Evolutionary conservation across 2,888 invertebrate species (phyloP).

Genomic region (Philaethria dido): DNA sequence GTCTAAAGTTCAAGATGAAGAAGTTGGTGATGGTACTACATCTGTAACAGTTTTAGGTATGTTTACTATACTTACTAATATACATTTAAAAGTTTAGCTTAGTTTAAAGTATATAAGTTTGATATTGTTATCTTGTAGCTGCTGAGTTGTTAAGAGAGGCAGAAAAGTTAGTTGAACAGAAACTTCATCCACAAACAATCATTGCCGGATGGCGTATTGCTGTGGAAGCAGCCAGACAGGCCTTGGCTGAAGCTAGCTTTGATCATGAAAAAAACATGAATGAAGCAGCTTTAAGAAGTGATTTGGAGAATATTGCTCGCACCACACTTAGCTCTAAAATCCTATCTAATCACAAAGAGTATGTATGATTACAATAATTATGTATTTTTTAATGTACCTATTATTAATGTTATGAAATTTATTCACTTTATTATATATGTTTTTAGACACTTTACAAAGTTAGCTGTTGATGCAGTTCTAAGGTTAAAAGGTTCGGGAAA

Average conservation of each 20-base stretch:
- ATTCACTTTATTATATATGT: background rate
- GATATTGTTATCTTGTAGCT: slow-evolving; percentile 79
- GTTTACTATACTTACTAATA: background rate
- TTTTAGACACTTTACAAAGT: slow-evolving; percentile 91
- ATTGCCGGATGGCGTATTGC: slow-evolving; percentile 98
- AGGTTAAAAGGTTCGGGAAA: slow-evolving; percentile 98
- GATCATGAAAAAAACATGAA: slow-evolving; percentile 90
- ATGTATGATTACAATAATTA: slow-evolving; percentile 51
- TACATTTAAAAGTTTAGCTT: background rate
- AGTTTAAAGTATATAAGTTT: background rate
- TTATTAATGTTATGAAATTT: background rate
- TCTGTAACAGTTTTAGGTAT: slow-evolving; percentile 96
- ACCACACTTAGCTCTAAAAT: slow-evolving; percentile 99
- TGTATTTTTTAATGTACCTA: background rate
- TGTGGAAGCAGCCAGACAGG: slow-evolving; percentile 91
- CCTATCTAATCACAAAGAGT: slow-evolving; percentile 97
- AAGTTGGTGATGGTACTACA: slow-evolving; percentile 99
- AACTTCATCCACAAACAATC: slow-evolving; percentile 99
- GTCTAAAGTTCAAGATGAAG: slow-evolving; percentile 99
- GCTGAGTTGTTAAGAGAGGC: slow-evolving; percentile 97
- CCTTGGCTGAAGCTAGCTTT: slow-evolving; percentile 89
- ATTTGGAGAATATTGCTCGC: slow-evolving; percentile 97
- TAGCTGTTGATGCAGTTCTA: slow-evolving; percentile 97
- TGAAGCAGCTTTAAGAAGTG: slow-evolving; percentile 90
- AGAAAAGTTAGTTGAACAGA: slow-evolving; percentile 95